These are phyloP conservation scores for Papilio polyxenes DNA, from an alignment of 1,140 invertebrate species.

Conservation along the genomic window DNA sequence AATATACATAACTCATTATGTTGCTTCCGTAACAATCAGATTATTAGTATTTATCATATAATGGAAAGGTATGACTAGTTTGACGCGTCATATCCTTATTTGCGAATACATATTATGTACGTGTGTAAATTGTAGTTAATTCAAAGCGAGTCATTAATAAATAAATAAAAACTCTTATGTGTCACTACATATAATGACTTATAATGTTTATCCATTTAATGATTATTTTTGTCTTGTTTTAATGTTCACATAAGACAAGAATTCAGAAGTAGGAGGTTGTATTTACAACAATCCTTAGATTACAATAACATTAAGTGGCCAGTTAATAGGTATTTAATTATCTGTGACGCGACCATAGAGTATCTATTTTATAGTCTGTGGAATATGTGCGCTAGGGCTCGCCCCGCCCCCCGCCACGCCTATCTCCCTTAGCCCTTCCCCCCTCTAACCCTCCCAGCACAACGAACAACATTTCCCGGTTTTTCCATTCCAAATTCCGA, in stretches of 20 bases:
- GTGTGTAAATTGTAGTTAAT: constrained; percentile 30
- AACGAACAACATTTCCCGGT: constrained; percentile 54
- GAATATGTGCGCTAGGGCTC: constrained; percentile 46
- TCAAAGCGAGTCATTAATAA: constrained; percentile 16
- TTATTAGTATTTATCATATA: constrained; percentile 16
- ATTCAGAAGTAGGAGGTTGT: background rate
- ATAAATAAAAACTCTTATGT: constrained; percentile 3
- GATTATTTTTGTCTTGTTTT: background rate
- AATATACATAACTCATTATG: background rate
- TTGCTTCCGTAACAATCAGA: background rate
- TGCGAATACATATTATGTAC: constrained; percentile 22
- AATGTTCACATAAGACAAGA: background rate
- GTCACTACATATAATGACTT: background rate
- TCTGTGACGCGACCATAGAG: constrained; percentile 37
- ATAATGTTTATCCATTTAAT: constrained; percentile 4
- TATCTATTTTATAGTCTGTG: constrained; percentile 40
- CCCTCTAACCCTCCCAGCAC: constrained; percentile 46
- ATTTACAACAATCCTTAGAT: constrained; percentile 2
- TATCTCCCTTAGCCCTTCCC: constrained; percentile 61
- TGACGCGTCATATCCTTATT: constrained; percentile 17
- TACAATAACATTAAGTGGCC: background rate
- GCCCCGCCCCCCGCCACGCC: constrained; percentile 58
- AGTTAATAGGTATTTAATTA: constrained; percentile 35
- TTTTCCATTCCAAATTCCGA: constrained; percentile 75
- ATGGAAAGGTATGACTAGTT: constrained; percentile 17